Evolutionary conservation across 2,888 invertebrate species (phyloP).

Genomic region (Hemaris fuciformis): DNA sequence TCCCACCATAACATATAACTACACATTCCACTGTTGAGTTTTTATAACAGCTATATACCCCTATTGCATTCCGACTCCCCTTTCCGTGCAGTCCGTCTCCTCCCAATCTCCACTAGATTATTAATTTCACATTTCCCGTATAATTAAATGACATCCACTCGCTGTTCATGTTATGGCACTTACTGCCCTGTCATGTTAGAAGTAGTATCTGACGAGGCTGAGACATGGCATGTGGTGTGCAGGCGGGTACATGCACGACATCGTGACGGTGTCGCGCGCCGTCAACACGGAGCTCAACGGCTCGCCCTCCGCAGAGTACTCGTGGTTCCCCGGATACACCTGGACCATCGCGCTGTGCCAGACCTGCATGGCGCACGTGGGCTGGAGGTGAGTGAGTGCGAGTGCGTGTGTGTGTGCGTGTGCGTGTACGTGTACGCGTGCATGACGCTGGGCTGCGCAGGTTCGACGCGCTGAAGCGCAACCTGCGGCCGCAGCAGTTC

Average conservation of each 20-base stretch:
- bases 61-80: no score
- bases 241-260: slow-evolving; percentile 75
- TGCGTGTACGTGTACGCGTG: neutral
- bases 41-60: no score
- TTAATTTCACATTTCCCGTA: no score
- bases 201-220: neutral
- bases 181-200: no score
- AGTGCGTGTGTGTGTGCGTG: slow-evolving; percentile 17
- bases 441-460: slow-evolving; percentile 36
- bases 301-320: slow-evolving; percentile 57
- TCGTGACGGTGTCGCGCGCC: slow-evolving; percentile 60
- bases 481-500: slow-evolving; percentile 63
- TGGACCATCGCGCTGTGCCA: slow-evolving; percentile 65
- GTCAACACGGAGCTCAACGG: slow-evolving; percentile 46
- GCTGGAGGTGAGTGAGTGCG: slow-evolving; percentile 48
- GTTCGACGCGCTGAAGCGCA: slow-evolving; percentile 58
- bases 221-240: slow-evolving; percentile 11
- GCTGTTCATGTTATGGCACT: no score
- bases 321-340: slow-evolving; percentile 77
- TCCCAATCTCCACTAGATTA: neutral
- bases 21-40: no score
- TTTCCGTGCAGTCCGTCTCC: no score
- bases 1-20: no score
- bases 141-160: no score
- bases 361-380: slow-evolving; percentile 59